Evolutionary conservation across 2,113 vertebrate species (phyloP).

Genomic region (Alces alces): DNA sequence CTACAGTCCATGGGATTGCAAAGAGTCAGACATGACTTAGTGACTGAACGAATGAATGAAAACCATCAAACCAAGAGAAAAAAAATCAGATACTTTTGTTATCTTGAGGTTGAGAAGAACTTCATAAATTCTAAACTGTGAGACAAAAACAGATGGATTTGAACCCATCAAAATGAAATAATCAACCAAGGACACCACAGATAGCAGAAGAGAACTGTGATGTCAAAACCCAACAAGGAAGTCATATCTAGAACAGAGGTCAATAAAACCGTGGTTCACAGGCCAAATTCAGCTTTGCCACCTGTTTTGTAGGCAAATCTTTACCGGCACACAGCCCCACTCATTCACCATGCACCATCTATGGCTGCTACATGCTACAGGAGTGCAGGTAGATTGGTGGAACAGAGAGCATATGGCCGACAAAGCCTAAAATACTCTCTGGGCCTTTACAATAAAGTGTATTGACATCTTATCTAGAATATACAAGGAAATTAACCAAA

Average conservation of each 20-base stretch:
- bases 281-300: neutral
- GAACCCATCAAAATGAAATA: neutral
- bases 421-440: neutral
- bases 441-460: neutral
- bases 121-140: neutral
- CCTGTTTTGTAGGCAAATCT: neutral
- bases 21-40: neutral
- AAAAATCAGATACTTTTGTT: neutral
- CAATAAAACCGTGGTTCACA: neutral
- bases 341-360: accelerated
- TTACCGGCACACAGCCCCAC: neutral
- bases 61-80: neutral
- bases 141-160: neutral
- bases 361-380: accelerated
- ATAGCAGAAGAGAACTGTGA: too few relatives aligned
- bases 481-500: neutral
- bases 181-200: neutral
- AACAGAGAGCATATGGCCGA: neutral
- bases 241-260: neutral
- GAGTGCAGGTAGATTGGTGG: neutral
- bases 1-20: neutral
- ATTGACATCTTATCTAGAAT: neutral
- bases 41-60: neutral
- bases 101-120: neutral
- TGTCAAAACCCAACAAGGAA: neutral